Conservation (phyloP, 2,113 vertebrate genomes). For the Alethe castanea region DNA sequence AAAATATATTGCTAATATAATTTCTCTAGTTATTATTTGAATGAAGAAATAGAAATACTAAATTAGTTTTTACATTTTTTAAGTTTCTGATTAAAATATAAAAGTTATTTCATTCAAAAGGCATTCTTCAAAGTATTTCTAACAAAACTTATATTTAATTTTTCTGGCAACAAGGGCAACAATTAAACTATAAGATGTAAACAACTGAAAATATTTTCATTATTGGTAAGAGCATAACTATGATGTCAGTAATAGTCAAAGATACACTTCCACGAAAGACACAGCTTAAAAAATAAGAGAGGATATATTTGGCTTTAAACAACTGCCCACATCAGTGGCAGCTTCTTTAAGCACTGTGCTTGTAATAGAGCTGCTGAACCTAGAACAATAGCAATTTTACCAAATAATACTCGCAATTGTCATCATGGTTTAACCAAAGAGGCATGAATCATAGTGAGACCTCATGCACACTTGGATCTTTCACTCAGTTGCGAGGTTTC, state of each 20-base stretch:
- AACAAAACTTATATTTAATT: not conserved
- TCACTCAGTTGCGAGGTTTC: not conserved
- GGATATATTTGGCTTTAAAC: not conserved
- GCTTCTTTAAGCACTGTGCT: not conserved
- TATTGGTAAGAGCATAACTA: not conserved
- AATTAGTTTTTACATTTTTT: not conserved
- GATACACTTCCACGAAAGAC: slow-evolving; percentile 16
- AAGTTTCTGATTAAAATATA: not conserved
- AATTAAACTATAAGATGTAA: not conserved
- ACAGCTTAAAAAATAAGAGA: not conserved
- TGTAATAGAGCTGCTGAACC: slow-evolving; percentile 3
- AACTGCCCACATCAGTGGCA: slow-evolving; percentile 45
- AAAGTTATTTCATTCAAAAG: not conserved
- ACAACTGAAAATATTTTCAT: slow-evolving; percentile 4
- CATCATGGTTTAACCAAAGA: not conserved
- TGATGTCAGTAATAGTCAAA: not conserved
- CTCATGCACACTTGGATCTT: not conserved
- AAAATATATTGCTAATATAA: not conserved
- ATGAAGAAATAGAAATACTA: not conserved
- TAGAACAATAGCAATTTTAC: slow-evolving; percentile 32
- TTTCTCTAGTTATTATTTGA: not conserved
- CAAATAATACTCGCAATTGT: not conserved
- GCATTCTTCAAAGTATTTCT: not conserved
- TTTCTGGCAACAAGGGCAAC: not conserved
- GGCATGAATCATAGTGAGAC: not conserved